Conservation (phyloP, 2,888 invertebrate genomes). For the Ormyrus thymus region DNA sequence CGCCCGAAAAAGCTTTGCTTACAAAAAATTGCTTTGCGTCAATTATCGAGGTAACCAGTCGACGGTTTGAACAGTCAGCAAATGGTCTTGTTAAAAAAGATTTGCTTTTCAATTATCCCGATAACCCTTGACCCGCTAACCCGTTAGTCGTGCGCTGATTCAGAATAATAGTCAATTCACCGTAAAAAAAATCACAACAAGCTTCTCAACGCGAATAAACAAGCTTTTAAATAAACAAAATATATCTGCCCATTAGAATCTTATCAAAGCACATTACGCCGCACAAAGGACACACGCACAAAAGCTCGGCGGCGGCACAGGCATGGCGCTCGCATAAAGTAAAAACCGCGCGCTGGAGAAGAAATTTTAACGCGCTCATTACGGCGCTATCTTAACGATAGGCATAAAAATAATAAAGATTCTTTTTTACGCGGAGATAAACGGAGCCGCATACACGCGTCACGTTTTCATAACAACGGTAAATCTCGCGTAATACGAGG, state of each 20-base stretch:
- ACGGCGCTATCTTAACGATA: background rate
- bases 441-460: background rate
- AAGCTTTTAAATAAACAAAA: background rate
- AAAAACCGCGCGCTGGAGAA: too few relatives aligned
- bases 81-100: too few relatives aligned
- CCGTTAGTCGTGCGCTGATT: background rate
- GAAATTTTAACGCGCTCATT: conserved; percentile 19
- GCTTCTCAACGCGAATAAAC: too few relatives aligned
- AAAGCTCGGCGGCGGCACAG: too few relatives aligned
- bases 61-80: too few relatives aligned
- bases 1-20: too few relatives aligned
- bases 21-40: background rate
- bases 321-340: too few relatives aligned
- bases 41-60: too few relatives aligned
- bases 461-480: conserved; percentile 24
- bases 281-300: too few relatives aligned
- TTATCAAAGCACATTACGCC: background rate
- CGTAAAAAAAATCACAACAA: background rate
- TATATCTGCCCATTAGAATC: too few relatives aligned
- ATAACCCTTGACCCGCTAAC: too few relatives aligned
- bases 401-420: conserved; percentile 24
- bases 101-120: too few relatives aligned
- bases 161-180: background rate
- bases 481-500: conserved; percentile 29
- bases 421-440: conserved; percentile 1